These are phyloP conservation scores for Oreortyx pictus DNA, from an alignment of 2,797 vertebrate species.

Conservation along the genomic window DNA sequence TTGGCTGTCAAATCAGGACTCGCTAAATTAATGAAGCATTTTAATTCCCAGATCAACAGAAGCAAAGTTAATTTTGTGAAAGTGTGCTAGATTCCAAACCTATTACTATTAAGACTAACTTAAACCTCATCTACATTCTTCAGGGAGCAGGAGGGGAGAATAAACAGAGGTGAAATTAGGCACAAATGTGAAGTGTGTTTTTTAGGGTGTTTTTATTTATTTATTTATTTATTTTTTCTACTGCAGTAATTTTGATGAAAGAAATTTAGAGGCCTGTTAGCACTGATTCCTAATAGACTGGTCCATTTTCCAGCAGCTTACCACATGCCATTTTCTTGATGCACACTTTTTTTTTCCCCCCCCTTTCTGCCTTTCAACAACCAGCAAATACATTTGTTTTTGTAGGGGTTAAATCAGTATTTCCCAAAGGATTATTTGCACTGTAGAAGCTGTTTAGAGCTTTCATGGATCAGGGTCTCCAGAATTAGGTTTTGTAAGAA, in stretches of 20 bases:
- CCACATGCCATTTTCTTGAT: slow-evolving; percentile 22
- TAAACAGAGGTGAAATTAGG: slow-evolving; percentile 74
- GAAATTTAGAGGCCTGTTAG: slow-evolving; percentile 49
- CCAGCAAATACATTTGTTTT: slow-evolving; percentile 22
- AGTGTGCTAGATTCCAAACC: slow-evolving; percentile 74
- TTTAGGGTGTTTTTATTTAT: background rate
- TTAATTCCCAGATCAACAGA: slow-evolving; percentile 75
- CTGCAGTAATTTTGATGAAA: slow-evolving; percentile 58
- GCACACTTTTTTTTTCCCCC: background rate
- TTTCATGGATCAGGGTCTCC: slow-evolving; percentile 29
- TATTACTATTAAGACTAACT: slow-evolving; percentile 74
- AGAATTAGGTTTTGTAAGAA: slow-evolving; percentile 43
- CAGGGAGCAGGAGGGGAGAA: slow-evolving; percentile 68
- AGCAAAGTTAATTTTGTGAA: slow-evolving; percentile 75
- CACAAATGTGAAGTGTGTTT: slow-evolving; percentile 48
- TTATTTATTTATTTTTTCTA: background rate
- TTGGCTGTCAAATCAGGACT: slow-evolving; percentile 75
- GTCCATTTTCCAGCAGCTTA: slow-evolving; percentile 11
- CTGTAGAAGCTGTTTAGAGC: background rate
- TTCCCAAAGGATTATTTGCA: slow-evolving; percentile 46
- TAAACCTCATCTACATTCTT: slow-evolving; percentile 75
- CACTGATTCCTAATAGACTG: slow-evolving; percentile 36
- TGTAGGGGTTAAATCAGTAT: background rate
- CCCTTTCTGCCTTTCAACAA: background rate
- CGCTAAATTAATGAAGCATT: slow-evolving; percentile 76